A percentile compares a stretch with the other conserved stretches of the same genome.
These are phyloP conservation scores for Callyntrura sp. DNA, from an alignment of 2,888 invertebrate species.

Conservation along the genomic window DNA sequence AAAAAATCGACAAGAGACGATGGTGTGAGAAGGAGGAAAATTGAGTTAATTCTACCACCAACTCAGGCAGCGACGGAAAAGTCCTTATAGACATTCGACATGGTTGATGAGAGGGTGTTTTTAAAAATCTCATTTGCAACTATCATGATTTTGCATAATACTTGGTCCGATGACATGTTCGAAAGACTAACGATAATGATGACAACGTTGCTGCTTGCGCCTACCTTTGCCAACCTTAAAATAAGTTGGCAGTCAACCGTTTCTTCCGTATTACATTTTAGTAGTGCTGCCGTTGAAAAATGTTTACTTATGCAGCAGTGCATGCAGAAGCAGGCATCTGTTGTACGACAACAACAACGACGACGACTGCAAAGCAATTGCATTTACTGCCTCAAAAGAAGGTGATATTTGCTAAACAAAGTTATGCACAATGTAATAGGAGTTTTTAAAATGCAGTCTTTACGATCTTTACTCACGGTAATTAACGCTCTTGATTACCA, in stretches of 20 bases:
- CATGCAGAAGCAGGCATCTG: background rate
- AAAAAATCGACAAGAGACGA: background rate
- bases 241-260: conserved; percentile 73
- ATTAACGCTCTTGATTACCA: conserved; percentile 77
- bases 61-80: conserved; percentile 28
- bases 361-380: too few species aligned
- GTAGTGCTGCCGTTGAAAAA: background rate
- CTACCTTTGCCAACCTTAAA: conserved; percentile 44
- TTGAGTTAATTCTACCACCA: conserved; percentile 66
- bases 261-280: conserved; percentile 71
- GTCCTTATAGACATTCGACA: conserved; percentile 66
- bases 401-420: conserved; percentile 19
- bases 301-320: background rate
- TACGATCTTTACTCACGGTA: conserved; percentile 75
- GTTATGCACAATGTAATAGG: conserved; percentile 26
- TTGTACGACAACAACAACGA: too few species aligned
- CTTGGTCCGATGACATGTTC: conserved; percentile 64
- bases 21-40: conserved; percentile 47
- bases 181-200: conserved; percentile 48
- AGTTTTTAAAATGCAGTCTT: conserved; percentile 12
- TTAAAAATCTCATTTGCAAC: conserved; percentile 66
- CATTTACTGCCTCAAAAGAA: background rate
- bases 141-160: conserved; percentile 66
- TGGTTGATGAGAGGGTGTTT: conserved; percentile 56
- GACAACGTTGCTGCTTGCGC: background rate